These are phyloP conservation scores for Apotomis turbidana DNA, from an alignment of 2,888 invertebrate genomes.

Conservation along the genomic window DNA sequence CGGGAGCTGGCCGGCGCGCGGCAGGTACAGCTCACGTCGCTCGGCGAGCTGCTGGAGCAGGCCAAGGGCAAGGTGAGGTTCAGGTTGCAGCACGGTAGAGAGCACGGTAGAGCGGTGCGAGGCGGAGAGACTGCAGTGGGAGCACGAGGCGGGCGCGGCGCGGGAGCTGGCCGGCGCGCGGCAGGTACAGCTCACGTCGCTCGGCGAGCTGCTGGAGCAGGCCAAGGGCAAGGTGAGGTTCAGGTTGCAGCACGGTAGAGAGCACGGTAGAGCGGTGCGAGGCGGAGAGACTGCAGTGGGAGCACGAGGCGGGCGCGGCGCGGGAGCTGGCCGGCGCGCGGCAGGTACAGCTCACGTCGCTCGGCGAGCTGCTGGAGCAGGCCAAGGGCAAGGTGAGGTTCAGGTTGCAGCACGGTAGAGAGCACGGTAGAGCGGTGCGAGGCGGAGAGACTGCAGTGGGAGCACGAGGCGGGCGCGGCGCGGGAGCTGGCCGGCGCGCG, in stretches of 20 bases:
- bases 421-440: constrained; percentile 86
- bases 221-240: constrained; percentile 89
- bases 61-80: constrained; percentile 66
- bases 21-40: constrained; percentile 90
- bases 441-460: constrained; percentile 89
- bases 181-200: constrained; percentile 90
- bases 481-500: constrained; percentile 90
- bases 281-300: constrained; percentile 89
- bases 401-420: too few relatives aligned
- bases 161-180: constrained; percentile 90
- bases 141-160: constrained; percentile 87
- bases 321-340: constrained; percentile 90
- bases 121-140: constrained; percentile 83
- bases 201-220: constrained; percentile 91
- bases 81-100: constrained; percentile 81
- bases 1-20: constrained; percentile 90
- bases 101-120: constrained; percentile 55
- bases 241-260: too few relatives aligned
- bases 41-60: constrained; percentile 91
- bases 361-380: constrained; percentile 91
- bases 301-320: constrained; percentile 87
- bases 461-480: constrained; percentile 87
- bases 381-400: constrained; percentile 89
- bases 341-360: constrained; percentile 90
- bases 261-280: constrained; percentile 87